Base-by-base conservation (phyloP, 2,888 invertebrate genomes). In the Noctua fimbriata region DNA sequence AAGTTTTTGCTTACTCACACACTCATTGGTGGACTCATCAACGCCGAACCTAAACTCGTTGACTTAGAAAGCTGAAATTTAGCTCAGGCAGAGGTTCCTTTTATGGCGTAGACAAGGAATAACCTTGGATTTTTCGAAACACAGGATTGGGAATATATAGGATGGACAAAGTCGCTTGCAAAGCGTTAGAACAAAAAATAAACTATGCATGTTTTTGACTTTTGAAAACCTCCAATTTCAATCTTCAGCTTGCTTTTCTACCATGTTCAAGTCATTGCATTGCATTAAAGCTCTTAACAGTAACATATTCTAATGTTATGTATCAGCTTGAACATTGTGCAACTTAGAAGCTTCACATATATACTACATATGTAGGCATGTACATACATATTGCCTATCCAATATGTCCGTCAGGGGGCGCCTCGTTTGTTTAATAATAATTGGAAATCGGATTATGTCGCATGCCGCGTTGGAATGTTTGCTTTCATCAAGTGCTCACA, bases 361-460 rank as follows among this genome's bases (percentile, higher is more conserved):
- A 16, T 52, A 55, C 41, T 41, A 41, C 41, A 41, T 10, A 41
- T 60, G 60, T 24, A 83, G 41, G 21, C 44, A 49, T 16, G 49
- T 70, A 65, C 63, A 55, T 55, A 66, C 63, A 82, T 73, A 81
- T 81, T 79, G 76, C 73, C 58, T 72, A 76, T 85, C 82, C 82
- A 83, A 82, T 87, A 79, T 76, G 82, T 84, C 79, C 84, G 69
- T 66, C 82, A 79, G 75, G 71, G 66, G 85, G 81, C 60, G 73
- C 78, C 77, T 91, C 89, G 92, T 92, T 92, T 91, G 93, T 92
- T 89, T 92, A 92, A 93, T 92, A 92, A 91, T 93, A 94, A 94
- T 94, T 94, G 93, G 91, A 92, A 94, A 94, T 92, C 92, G 92
- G 92, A 94, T 94, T 94, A 94, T 87, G 88, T 85, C 82, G 85